Percentiles rank a stretch among this genome's conserved stretches.
Evolutionary conservation across 2,888 invertebrate species (phyloP).

Genomic region (Chloroclysta siterata): DNA sequence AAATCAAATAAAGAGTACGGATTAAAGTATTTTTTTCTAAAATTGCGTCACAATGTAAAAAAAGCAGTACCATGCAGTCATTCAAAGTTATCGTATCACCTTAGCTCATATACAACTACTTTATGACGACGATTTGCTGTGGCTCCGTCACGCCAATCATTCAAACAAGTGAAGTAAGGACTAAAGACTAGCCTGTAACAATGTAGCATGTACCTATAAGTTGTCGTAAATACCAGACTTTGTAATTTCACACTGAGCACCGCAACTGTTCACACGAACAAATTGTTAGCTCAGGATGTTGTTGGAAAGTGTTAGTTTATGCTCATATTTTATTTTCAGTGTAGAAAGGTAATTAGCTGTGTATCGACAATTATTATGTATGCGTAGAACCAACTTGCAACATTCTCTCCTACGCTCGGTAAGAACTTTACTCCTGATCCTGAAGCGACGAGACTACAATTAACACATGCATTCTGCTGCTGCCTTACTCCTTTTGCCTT

Average conservation of each 20-base stretch:
- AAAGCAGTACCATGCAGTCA: too few relatives aligned
- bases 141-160: background rate
- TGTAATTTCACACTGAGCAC: slow-evolving; percentile 19
- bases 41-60: too few relatives aligned
- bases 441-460: too few relatives aligned
- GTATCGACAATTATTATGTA: background rate
- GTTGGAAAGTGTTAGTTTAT: slow-evolving; percentile 23
- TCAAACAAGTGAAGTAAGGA: slow-evolving; percentile 20
- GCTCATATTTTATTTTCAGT: slow-evolving; percentile 10
- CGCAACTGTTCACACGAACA: slow-evolving; percentile 8
- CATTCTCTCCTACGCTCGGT: background rate
- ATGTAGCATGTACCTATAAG: slow-evolving; percentile 25
- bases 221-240: slow-evolving; percentile 25
- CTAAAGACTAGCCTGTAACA: background rate
- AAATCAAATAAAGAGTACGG: too few relatives aligned
- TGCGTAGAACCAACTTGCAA: background rate
- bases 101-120: too few relatives aligned
- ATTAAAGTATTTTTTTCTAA: too few relatives aligned
- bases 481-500: too few relatives aligned
- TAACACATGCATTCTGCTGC: too few relatives aligned
- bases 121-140: background rate
- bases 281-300: slow-evolving; percentile 17
- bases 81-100: too few relatives aligned
- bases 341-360: background rate
- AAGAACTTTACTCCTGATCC: too few relatives aligned